These are phyloP conservation scores for Xyrichtys novacula DNA, from an alignment of 2,797 vertebrate species.

Conservation along the genomic window DNA sequence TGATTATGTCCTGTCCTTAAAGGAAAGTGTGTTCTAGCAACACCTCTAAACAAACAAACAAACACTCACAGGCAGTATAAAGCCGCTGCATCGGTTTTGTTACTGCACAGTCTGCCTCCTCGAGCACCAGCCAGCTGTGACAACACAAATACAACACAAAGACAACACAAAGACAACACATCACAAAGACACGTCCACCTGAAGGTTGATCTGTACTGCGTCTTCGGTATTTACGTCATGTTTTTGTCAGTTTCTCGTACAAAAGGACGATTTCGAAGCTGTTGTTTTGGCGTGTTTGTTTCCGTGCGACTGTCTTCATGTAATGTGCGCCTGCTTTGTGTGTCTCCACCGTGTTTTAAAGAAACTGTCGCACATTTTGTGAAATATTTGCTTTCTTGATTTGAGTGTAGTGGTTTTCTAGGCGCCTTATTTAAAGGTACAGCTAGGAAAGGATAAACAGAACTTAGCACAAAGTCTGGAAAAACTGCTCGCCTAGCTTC, in stretches of 20 bases:
- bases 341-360: conserved; percentile 22
- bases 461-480: conserved; percentile 3
- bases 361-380: conserved; percentile 18
- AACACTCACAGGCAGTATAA: neutral
- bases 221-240: conserved; percentile 38
- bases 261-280: conserved; percentile 14
- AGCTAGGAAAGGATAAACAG: neutral
- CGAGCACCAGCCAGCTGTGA: conserved; percentile 46
- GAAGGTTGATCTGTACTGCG: conserved; percentile 25
- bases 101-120: conserved; percentile 37
- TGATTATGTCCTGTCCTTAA: conserved; percentile 43
- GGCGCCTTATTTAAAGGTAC: neutral
- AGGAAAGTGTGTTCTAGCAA: conserved; percentile 30
- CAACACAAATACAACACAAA: conserved; percentile 30
- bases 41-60: conserved; percentile 31
- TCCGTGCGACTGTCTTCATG: too few species aligned
- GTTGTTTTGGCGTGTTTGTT: conserved; percentile 20
- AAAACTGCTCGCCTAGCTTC: neutral
- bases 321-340: conserved; percentile 13
- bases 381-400: neutral
- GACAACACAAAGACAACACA: too few species aligned
- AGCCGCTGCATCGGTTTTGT: conserved; percentile 23
- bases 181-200: conserved; percentile 37
- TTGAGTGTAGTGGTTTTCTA: neutral
- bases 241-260: conserved; percentile 23